These are phyloP conservation scores for Venusia cambrica DNA, from an alignment of 2,888 invertebrate genomes.

Conservation along the genomic window DNA sequence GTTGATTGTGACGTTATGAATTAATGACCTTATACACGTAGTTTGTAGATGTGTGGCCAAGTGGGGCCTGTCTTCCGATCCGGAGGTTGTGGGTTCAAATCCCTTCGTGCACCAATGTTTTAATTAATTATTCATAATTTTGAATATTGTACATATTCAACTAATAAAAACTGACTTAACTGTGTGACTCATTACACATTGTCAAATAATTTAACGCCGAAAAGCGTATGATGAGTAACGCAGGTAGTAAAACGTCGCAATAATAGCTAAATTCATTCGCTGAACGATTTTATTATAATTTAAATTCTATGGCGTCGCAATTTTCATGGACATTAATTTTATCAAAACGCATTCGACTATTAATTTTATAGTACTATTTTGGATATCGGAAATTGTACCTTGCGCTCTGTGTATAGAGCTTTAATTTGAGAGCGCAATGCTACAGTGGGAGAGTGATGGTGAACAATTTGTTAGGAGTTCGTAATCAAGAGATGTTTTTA, in stretches of 20 bases:
- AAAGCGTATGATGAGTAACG: constrained; percentile 2
- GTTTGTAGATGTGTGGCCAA: too few species aligned
- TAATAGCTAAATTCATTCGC: constrained; percentile 13
- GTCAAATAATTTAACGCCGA: not conserved
- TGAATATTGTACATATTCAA: too few species aligned
- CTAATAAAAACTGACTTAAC: too few species aligned
- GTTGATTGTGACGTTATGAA: too few species aligned
- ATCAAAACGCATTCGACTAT: constrained; percentile 23
- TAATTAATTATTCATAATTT: too few species aligned
- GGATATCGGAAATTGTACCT: too few species aligned
- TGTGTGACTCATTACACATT: too few species aligned
- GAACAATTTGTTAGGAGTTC: constrained; percentile 50
- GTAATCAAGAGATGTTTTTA: constrained; percentile 51
- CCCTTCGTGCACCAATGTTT: too few species aligned
- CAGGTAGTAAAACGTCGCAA: constrained; percentile 4
- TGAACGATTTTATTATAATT: constrained; percentile 23
- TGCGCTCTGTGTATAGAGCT: constrained; percentile 21
- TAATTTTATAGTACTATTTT: constrained; percentile 22
- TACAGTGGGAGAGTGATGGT: constrained; percentile 44
- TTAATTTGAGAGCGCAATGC: constrained; percentile 35
- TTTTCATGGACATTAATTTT: constrained; percentile 23
- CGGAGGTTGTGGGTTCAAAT: too few species aligned
- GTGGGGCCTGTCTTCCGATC: too few species aligned
- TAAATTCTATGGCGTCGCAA: constrained; percentile 20
- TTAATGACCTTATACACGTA: too few species aligned